Conservation (phyloP, 1,140 invertebrate genomes). For the Teleopsis dalmanni region DNA sequence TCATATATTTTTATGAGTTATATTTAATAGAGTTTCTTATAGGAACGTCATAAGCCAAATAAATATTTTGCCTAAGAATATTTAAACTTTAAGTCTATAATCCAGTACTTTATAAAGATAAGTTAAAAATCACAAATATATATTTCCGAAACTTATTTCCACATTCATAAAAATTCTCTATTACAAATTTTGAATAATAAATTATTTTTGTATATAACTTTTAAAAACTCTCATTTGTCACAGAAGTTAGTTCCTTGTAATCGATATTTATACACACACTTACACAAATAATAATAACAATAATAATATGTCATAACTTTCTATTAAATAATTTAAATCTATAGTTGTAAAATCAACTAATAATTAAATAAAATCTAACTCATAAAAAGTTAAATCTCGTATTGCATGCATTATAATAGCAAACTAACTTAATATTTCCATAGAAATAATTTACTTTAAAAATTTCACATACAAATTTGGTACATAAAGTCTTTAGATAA, state of each 20-base stretch:
- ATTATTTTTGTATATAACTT: neutral
- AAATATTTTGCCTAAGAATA: no score
- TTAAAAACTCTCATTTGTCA: neutral
- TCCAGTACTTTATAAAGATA: no score
- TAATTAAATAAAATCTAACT: slow-evolving; percentile 10
- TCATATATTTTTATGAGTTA: no score
- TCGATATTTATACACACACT: neutral
- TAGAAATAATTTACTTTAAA: slow-evolving; percentile 21
- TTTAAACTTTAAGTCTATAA: no score
- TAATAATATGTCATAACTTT: slow-evolving; percentile 12
- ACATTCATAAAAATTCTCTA: neutral
- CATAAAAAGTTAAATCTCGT: slow-evolving; percentile 17
- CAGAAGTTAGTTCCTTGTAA: neutral
- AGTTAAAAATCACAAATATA: no score
- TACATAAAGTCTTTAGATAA: slow-evolving; percentile 26
- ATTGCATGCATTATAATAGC: neutral
- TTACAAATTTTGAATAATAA: neutral
- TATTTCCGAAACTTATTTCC: no score
- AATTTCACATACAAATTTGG: slow-evolving; percentile 40
- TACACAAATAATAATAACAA: slow-evolving; percentile 5
- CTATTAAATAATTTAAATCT: slow-evolving; percentile 18
- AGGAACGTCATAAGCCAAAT: no score
- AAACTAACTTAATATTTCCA: slow-evolving; percentile 21
- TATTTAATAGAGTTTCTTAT: no score
- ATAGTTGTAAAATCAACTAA: slow-evolving; percentile 23